Conservation (phyloP, 2,797 vertebrate genomes). For the Myripristis jacobus region DNA sequence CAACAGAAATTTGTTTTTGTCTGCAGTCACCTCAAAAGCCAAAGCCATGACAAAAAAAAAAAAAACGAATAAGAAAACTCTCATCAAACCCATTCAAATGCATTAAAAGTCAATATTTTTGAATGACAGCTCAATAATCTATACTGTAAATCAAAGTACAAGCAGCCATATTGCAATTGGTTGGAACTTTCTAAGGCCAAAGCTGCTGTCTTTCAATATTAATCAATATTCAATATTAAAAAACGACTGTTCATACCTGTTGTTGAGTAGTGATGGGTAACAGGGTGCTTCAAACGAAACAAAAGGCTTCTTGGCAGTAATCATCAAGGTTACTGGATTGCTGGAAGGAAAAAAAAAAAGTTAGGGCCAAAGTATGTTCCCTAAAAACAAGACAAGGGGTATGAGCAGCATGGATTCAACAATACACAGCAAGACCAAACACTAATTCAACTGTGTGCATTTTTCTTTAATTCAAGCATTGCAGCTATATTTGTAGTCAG, state of each 20-base stretch:
- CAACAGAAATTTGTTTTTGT: background rate
- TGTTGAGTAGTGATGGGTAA: conserved; percentile 40
- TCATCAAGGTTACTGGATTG: conserved; percentile 53
- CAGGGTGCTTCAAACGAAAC: conserved; percentile 45
- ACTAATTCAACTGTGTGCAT: too few relatives aligned
- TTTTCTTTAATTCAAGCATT: too few relatives aligned
- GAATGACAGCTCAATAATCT: background rate
- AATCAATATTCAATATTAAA: background rate
- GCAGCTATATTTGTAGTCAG: too few relatives aligned
- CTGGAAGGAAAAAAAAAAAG: conserved; percentile 27
- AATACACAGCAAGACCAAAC: too few relatives aligned
- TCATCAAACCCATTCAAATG: background rate
- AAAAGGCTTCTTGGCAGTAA: conserved; percentile 33
- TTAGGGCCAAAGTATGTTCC: conserved; percentile 1
- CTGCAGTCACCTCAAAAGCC: background rate
- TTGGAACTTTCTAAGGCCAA: background rate
- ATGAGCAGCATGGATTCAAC: background rate
- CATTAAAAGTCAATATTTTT: background rate
- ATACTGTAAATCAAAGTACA: background rate
- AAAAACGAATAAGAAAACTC: background rate
- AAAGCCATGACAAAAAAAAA: too few relatives aligned
- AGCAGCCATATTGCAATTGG: background rate
- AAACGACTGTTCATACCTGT: conserved; percentile 51
- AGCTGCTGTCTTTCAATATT: background rate
- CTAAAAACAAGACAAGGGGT: background rate